These are phyloP conservation scores for Oxytorus armatus DNA, from an alignment of 2,888 invertebrate species.

Conservation along the genomic window DNA sequence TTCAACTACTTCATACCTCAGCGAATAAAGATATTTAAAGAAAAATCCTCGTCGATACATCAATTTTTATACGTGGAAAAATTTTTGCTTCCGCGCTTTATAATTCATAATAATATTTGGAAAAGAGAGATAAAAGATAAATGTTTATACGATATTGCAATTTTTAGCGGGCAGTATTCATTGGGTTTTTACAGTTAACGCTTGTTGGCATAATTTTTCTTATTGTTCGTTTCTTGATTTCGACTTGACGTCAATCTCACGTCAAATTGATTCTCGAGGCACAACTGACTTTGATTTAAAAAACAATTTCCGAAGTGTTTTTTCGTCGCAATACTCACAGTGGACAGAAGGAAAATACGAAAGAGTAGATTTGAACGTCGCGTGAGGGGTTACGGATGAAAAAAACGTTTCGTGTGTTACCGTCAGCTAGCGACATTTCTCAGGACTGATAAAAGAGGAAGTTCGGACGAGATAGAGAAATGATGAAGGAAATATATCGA, in stretches of 20 bases:
- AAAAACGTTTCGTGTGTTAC: background rate
- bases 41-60: conserved; percentile 3
- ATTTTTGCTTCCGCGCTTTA: background rate
- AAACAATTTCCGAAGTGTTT: too few species aligned
- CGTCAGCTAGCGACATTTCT: conserved; percentile 2
- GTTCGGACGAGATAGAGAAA: conserved; percentile 5
- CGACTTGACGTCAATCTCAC: too few species aligned
- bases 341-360: background rate
- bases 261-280: too few species aligned
- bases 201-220: too few species aligned
- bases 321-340: too few species aligned
- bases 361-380: background rate
- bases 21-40: background rate
- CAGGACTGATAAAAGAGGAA: background rate
- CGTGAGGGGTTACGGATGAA: background rate
- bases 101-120: background rate
- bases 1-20: conserved; percentile 29
- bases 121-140: too few species aligned
- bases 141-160: too few species aligned
- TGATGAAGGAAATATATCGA: background rate
- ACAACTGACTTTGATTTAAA: too few species aligned
- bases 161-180: too few species aligned
- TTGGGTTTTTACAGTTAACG: too few species aligned
- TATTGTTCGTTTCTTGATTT: too few species aligned
- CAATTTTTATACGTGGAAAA: background rate